phyloP scores from a whole-genome alignment of 2,888 invertebrate genomes.

The Drosophila pullipes region DNA sequence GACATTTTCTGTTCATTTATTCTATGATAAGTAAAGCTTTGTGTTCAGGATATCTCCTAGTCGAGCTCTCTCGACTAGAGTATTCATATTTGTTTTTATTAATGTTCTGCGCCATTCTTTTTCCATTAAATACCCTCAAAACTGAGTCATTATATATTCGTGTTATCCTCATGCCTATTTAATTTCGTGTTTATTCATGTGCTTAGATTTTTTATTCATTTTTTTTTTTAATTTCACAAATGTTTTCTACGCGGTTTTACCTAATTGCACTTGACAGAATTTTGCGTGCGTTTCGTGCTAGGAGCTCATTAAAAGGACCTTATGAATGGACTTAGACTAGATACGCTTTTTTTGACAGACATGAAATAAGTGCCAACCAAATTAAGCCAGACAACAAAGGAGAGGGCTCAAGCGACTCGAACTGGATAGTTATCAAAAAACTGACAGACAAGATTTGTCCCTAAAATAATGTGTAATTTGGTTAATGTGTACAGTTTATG shows the following conservation, averaged over 20 bases:
- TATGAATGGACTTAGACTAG: conserved; percentile 11
- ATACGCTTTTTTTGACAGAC: neutral
- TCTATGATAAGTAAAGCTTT: too few species aligned
- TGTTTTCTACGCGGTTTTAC: conserved; percentile 34
- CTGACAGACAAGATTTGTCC: neutral
- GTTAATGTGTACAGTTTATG: conserved; percentile 1
- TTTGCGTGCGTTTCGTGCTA: conserved; percentile 45
- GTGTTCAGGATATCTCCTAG: neutral
- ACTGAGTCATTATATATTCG: neutral
- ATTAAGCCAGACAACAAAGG: neutral
- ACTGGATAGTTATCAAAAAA: neutral
- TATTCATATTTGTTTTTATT: neutral
- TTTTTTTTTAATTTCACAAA: conserved; percentile 42
- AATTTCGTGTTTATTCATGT: conserved; percentile 5
- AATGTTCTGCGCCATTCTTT: neutral
- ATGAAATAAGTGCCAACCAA: conserved; percentile 1
- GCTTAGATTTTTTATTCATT: conserved; percentile 11
- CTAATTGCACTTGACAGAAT: conserved; percentile 41
- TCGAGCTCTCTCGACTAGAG: neutral
- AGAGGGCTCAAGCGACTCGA: neutral
- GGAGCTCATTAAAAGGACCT: conserved; percentile 24
- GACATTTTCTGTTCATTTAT: too few species aligned
- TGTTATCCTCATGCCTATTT: neutral
- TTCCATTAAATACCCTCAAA: neutral
- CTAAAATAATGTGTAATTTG: neutral